These are phyloP conservation scores for Xerus rutilus DNA, from an alignment of 2,797 vertebrate species.

Conservation along the genomic window DNA sequence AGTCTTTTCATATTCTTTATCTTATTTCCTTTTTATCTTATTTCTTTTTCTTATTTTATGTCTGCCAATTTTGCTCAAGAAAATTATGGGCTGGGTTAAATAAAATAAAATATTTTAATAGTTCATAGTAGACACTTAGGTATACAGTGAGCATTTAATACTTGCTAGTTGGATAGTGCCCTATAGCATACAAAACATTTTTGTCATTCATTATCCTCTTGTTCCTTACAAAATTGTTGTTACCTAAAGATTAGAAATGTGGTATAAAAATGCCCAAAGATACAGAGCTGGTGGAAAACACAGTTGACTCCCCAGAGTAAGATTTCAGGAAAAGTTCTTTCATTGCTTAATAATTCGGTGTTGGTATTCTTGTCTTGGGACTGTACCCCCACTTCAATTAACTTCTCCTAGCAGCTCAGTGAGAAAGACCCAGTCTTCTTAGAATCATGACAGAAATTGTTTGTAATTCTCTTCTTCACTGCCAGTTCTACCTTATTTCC, in stretches of 20 bases:
- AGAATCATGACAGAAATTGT: neutral
- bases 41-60: constrained; percentile 8
- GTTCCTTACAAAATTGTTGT: neutral
- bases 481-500: neutral
- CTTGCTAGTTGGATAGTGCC: neutral
- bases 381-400: neutral
- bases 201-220: neutral
- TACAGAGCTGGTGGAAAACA: neutral
- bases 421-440: neutral
- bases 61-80: neutral
- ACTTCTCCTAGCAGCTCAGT: neutral
- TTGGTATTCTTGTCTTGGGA: neutral
- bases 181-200: neutral
- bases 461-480: neutral
- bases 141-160: neutral
- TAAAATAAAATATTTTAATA: neutral
- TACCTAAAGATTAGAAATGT: neutral
- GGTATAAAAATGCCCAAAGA: neutral
- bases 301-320: neutral
- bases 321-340: neutral
- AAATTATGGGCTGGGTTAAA: neutral
- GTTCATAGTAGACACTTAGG: neutral
- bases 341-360: neutral
- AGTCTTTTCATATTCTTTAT: neutral
- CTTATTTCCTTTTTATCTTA: neutral